These are phyloP conservation scores for Gonioctena quinquepunctata DNA, from an alignment of 1,140 invertebrate species.

Conservation along the genomic window DNA sequence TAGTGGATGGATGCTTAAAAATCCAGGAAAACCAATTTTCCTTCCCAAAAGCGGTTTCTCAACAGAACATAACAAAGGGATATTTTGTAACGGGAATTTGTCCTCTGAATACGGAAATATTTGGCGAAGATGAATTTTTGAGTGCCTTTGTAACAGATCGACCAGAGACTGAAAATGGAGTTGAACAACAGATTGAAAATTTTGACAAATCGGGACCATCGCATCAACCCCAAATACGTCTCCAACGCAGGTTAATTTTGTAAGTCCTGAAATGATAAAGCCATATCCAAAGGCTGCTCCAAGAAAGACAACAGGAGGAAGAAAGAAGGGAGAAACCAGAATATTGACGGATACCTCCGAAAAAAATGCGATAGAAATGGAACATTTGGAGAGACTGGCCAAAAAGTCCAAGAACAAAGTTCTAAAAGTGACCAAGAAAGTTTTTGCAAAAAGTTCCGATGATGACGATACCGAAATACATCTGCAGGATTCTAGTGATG, in stretches of 20 bases:
- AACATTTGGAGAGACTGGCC: not conserved
- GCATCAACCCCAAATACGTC: too few species aligned
- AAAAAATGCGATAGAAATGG: constrained; percentile 17
- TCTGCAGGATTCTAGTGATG: not conserved
- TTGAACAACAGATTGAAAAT: not conserved
- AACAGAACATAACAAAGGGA: constrained; percentile 11
- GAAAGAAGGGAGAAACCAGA: constrained; percentile 13
- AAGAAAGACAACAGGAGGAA: constrained; percentile 10
- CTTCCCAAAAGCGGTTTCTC: constrained; percentile 28
- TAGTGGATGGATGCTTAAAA: constrained; percentile 38
- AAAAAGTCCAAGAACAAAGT: not conserved
- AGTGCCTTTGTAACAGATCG: not conserved
- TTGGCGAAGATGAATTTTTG: constrained; percentile 18
- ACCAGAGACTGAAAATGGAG: not conserved
- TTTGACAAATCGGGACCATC: not conserved
- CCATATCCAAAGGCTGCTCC: constrained; percentile 19
- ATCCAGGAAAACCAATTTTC: constrained; percentile 41
- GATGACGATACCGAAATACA: too few species aligned
- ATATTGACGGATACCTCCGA: constrained; percentile 12
- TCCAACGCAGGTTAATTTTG: too few species aligned
- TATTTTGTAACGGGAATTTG: constrained; percentile 14
- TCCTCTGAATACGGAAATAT: constrained; percentile 11
- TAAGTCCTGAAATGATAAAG: constrained; percentile 10
- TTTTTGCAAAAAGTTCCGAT: not conserved
- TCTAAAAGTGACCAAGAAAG: not conserved